A percentile compares a stretch with the other conserved stretches of the same genome.
Evolutionary conservation across 2,113 vertebrate genomes (phyloP).

Genomic region (Psittacara wagleri): DNA sequence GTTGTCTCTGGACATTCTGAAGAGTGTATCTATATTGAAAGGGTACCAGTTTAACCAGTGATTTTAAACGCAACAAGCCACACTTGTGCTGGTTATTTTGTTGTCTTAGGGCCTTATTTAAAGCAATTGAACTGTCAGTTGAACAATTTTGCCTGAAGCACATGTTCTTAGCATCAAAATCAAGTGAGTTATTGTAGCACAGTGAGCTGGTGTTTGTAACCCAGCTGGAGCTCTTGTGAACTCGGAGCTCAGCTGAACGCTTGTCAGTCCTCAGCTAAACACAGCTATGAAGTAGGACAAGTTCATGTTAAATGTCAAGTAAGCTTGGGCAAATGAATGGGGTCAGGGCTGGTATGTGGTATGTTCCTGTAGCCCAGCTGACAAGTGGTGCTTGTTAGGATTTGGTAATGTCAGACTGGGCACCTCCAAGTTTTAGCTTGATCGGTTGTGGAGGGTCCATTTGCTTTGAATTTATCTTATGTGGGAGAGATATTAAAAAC

Average conservation of each 20-base stretch:
- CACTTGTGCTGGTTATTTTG: neutral
- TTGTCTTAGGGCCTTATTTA: neutral
- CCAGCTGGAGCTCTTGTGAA: neutral
- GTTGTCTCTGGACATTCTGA: neutral
- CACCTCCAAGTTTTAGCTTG: neutral
- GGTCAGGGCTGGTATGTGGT: neutral
- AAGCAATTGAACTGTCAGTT: neutral
- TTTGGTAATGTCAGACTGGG: neutral
- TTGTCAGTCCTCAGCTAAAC: neutral
- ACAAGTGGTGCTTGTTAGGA: neutral
- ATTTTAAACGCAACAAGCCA: neutral
- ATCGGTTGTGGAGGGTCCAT: neutral
- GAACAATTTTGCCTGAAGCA: neutral
- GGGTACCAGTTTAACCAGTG: neutral
- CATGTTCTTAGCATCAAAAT: neutral
- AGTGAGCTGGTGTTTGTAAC: neutral
- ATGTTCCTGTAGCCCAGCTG: neutral
- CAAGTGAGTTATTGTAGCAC: neutral
- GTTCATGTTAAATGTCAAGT: neutral
- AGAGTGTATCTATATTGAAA: rapidly evolving
- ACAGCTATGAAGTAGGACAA: neutral
- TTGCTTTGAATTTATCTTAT: neutral
- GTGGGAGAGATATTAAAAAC: neutral
- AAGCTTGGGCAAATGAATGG: neutral
- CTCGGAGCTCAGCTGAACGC: neutral